Evolutionary conservation across 2,113 vertebrate species (phyloP), one percentile per base, ranked within the genome.

Genomic region (Corythoichthys haematopterus): DNA sequence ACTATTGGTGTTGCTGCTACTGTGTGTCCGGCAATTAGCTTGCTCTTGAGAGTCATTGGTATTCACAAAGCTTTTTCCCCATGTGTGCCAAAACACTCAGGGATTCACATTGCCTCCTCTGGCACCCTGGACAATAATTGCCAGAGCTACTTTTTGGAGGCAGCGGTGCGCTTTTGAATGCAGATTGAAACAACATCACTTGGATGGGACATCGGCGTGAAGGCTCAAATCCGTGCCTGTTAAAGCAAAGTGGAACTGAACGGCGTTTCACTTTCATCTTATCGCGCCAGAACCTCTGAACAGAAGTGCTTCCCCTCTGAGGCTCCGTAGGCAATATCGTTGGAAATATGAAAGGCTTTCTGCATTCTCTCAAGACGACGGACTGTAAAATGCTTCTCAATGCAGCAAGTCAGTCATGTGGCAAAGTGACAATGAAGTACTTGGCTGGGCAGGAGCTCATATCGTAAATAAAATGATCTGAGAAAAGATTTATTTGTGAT

Each of bases 91-190:
- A 82, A 88, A 84, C 78, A 84, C 79, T 71, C 71, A 45, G 71
- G 66, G 76, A 85, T 80, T 83, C 66, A 70, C 76, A 80, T 65
- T 65, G 64, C 62, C 83, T 84, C 79, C 65, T 73, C 72, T 45
- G 10, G 80, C 74, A 70, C 72, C 75, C 74, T 60, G 77, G 81
- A 87, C 87, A 83, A 78, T 91, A 89, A 91, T 89, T 69, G 75
- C 77, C 60, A 52, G 82, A 51, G 59, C 76, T 66, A 64, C 77
- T 78, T 80, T 79, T 80, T 77, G 75, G 58, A 88, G 79, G 80
- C 45, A 65, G 50, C 57, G n/a, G 56, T 56, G 58, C 80, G 87
- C 64, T 81, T 91, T 87, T 82, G 80, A 83, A 90, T 90, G 88
- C 85, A 83, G 80, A 75, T 68, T 72, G 79, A 78, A 64, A 68